Evolutionary conservation across 1,140 invertebrate species (phyloP), one percentile per base, ranked within the genome.

Genomic region (Muscidifurax raptorellus): DNA sequence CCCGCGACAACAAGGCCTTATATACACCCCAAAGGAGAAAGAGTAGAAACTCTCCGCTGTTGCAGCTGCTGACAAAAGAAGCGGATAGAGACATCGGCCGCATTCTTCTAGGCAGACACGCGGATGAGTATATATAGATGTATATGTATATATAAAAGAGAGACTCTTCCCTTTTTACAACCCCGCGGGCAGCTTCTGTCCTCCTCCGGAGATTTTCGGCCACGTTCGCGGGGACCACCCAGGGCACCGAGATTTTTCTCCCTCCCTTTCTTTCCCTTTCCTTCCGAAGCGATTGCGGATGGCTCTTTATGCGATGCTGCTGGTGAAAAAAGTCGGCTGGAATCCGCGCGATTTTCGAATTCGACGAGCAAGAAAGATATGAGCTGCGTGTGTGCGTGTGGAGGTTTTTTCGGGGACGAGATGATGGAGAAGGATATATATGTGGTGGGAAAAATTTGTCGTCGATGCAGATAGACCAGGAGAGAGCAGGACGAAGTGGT

Each of bases 1-100:
- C 92, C 88, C 86, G 85, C 67, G 80, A 87, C 74, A 86, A 28
- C 22, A 13, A 71, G 66, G 79, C 22, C 18, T 59, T 18, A 3
- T n/a, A n/a, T n/a, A 59, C 6, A 59, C 22, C 22, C 52, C 52
- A n/a, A 67, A 28, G 71, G 22, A n/a, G 30, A 59, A n/a, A 28
- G 32, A 67, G 64, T 44, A 75, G 59, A 32, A 77, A 40, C 36
- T 40, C 36, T 40, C 36, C 36, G 52, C 52, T 71, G n/a, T n/a
- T n/a, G 82, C 85, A 87, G 87, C 30, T 18, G 85, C 47, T 87
- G 86, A 90, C 89, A 89, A 88, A 91, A 92, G 90, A 92, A 93
- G 89, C 90, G 90, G 91, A 92, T 93, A 93, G 92, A 93, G 92
- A 93, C 92, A 92, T 92, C 92, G 92, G 91, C 89, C 88, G 90